Percentiles rank a stretch among this genome's conserved stretches.
Evolutionary conservation across 2,888 invertebrate species (phyloP).

Genomic region (Tenodera sinensis): DNA sequence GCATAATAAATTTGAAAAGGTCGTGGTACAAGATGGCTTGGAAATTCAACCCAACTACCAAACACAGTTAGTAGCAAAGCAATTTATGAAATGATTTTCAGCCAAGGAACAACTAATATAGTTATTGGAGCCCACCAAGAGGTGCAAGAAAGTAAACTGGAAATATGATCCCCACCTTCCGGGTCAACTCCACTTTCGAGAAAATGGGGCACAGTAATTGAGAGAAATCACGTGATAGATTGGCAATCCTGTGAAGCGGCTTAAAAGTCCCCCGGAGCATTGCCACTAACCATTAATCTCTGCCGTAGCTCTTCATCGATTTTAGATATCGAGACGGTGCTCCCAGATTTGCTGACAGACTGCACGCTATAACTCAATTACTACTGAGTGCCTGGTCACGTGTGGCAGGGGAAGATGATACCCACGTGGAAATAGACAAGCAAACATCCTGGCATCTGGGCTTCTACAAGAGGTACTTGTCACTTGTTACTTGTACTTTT

Average conservation of each 20-base stretch:
- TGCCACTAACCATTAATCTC: neutral
- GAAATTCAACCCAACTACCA: too few relatives aligned
- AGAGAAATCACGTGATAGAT: neutral
- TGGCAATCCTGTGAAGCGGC: neutral
- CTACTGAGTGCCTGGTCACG: neutral
- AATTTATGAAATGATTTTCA: too few relatives aligned
- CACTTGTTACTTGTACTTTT: too few relatives aligned
- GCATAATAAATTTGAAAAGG: too few relatives aligned
- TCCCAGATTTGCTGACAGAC: neutral
- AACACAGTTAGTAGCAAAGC: too few relatives aligned
- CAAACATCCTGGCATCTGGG: too few relatives aligned
- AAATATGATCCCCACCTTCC: neutral
- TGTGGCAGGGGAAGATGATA: neutral
- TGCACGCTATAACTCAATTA: neutral
- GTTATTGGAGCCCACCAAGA: neutral
- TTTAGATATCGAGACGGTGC: neutral
- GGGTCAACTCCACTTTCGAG: neutral
- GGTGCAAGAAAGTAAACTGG: neutral
- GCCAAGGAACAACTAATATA: too few relatives aligned
- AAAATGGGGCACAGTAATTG: neutral
- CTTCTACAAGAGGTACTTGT: too few relatives aligned
- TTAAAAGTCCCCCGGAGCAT: neutral
- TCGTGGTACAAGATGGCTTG: too few relatives aligned
- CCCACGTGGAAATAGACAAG: too few relatives aligned
- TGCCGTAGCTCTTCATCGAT: neutral